phyloP scores from a whole-genome alignment of 1,140 invertebrate species.

The Macrocentrus cingulum region DNA sequence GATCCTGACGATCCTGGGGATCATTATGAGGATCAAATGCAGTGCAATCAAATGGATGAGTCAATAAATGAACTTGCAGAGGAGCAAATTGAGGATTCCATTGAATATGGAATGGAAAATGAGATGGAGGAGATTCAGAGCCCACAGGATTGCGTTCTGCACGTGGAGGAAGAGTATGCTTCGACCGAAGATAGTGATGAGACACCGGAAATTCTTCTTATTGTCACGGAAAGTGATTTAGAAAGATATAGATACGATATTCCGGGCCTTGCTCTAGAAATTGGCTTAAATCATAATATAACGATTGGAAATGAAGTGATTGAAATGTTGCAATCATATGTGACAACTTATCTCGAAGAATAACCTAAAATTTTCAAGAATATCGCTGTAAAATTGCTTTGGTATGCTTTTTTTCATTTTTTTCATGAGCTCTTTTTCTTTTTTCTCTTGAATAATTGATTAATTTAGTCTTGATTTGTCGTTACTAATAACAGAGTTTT shows the following conservation, averaged over 20 bases:
- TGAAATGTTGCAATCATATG: conserved; percentile 27
- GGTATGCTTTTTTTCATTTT: too few relatives aligned
- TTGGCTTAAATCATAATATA: conserved; percentile 24
- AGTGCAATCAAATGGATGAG: too few relatives aligned
- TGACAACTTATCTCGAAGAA: background rate
- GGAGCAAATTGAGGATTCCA: too few relatives aligned
- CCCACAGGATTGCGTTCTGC: conserved; percentile 18
- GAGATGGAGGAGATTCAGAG: conserved; percentile 9
- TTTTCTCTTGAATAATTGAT: too few relatives aligned
- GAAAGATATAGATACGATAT: conserved; percentile 29
- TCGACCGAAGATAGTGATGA: conserved; percentile 29
- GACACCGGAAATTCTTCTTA: conserved; percentile 24
- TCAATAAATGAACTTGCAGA: too few relatives aligned
- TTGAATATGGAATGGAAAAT: background rate
- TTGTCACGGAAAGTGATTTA: conserved; percentile 32
- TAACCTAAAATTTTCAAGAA: too few relatives aligned
- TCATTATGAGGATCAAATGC: too few relatives aligned
- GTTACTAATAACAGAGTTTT: too few relatives aligned
- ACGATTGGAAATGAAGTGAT: conserved; percentile 29
- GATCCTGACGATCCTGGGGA: too few relatives aligned
- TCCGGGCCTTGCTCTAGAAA: conserved; percentile 25
- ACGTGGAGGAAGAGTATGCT: conserved; percentile 17
- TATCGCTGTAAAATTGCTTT: too few relatives aligned
- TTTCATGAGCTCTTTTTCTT: too few relatives aligned
- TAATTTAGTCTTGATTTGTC: too few relatives aligned